Evolutionary conservation across 2,797 vertebrate genomes (phyloP).

Genomic region (Remorina albescens): DNA sequence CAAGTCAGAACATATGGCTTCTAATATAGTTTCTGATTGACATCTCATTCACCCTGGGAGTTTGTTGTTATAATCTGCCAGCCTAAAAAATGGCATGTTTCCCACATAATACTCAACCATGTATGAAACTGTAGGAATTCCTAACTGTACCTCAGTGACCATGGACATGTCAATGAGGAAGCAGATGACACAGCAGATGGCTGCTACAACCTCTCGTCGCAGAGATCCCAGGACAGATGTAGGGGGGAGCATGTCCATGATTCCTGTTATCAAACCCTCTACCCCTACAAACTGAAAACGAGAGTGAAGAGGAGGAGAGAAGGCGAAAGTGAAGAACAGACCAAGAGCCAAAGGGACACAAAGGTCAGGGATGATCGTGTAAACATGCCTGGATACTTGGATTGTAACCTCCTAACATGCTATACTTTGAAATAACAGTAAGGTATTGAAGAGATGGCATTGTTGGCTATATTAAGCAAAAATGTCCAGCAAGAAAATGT

Average conservation of each 20-base stretch:
- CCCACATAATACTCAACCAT: neutral
- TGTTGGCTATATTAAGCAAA: neutral
- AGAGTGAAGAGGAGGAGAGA: conserved; percentile 12
- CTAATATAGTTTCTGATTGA: neutral
- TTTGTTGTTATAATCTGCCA: neutral
- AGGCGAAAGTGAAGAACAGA: neutral
- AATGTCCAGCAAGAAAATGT: neutral
- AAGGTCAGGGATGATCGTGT: neutral
- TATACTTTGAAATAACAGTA: neutral
- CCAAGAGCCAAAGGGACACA: conserved; percentile 6
- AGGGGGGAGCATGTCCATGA: conserved; percentile 89
- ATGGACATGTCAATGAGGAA: conserved; percentile 90
- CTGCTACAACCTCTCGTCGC: conserved; percentile 87
- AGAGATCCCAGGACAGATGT: conserved; percentile 80
- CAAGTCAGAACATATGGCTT: neutral
- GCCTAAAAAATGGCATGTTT: neutral
- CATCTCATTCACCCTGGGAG: neutral
- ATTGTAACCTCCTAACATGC: neutral
- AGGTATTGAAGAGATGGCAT: neutral
- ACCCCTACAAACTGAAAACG: conserved; percentile 87
- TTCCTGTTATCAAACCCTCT: conserved; percentile 89
- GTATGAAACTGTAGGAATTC: neutral
- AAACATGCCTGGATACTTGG: neutral
- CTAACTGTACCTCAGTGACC: conserved; percentile 86
- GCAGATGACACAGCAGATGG: conserved; percentile 88